Evolutionary conservation across 2,888 invertebrate genomes (phyloP), one percentile per base, ranked within the genome.

Genomic region (Pyrrhia umbra): DNA sequence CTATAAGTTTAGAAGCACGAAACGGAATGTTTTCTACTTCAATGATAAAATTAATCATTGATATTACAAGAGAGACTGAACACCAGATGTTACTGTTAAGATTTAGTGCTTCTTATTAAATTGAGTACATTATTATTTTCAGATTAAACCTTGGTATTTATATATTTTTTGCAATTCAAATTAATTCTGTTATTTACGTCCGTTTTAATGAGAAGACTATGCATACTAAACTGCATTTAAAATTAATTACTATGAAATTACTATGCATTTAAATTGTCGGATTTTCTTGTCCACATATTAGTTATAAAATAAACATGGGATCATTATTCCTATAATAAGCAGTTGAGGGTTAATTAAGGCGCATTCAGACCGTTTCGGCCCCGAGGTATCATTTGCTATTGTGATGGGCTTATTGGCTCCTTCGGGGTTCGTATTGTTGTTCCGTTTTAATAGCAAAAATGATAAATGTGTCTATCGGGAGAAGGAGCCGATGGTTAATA

Each of bases 331-430:
- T 85, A 85, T 85, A 89, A 89, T 90, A 91, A 91, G 90, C 89
- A 91, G 90, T 89, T 85, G 85, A 77, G 88, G 89, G 93, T 93
- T 95, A 94, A 94, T 94, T 94, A 94, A 92, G 90, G 90, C 76
- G 87, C 90, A 93, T 93, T 93, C 90, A 92, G 85, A 79, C 86
- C 80, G 84, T 85, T 85, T 82, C 83, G 84, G 89, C 93, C 93
- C 92, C 84, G 82, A 92, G 92, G 92, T 92, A 94, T 93, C 92
- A 93, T 93, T 94, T 91, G 90, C 92, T 93, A 91, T 95, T 94
- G 94, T 94, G 90, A 92, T 89, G 89, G 88, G 89, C 90, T 90
- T 89, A 88, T 90, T 86, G 89, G 87, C 88, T 94, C 92, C 93
- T 94, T 91, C 88, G 91, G 92, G 93, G 89, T 90, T 88, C 79